phyloP scores from a whole-genome alignment of 2,888 invertebrate genomes.

The Drosophila barbarae region DNA sequence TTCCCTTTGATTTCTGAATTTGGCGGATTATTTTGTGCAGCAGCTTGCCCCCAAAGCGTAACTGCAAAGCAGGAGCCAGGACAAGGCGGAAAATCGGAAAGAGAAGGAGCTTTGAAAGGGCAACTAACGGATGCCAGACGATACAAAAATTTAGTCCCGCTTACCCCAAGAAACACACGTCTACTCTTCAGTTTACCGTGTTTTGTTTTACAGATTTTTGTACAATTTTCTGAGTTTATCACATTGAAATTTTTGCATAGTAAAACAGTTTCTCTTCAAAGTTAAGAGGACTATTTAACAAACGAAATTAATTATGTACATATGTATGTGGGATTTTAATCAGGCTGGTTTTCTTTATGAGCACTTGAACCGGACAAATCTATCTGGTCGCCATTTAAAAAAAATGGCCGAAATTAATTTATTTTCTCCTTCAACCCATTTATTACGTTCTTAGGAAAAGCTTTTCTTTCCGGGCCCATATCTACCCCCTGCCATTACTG shows the following conservation, averaged over 20 bases:
- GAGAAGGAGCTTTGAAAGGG: not conserved
- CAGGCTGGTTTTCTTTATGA: no score
- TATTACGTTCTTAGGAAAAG: no score
- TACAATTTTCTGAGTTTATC: not conserved
- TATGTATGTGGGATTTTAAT: no score
- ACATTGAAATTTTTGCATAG: not conserved
- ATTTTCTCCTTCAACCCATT: no score
- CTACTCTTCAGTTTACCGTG: not conserved
- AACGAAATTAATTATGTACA: no score
- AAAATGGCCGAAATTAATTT: no score
- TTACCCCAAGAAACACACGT: not conserved
- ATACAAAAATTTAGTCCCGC: not conserved
- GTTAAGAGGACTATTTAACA: no score
- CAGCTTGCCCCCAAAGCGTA: conserved; percentile 5
- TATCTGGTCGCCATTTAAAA: no score
- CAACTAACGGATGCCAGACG: not conserved
- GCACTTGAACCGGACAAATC: no score
- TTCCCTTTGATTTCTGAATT: conserved; percentile 52
- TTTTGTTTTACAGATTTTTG: not conserved
- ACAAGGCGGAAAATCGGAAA: not conserved
- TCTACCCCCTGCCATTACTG: no score
- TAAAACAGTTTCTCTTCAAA: not conserved
- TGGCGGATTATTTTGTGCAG: conserved; percentile 17
- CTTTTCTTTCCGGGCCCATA: no score
- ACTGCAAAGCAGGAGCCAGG: conserved; percentile 1